A percentile compares a stretch with the other conserved stretches of the same genome.
These are phyloP conservation scores for Siniperca scherzeri DNA, from an alignment of 2,797 vertebrate species.

Conservation along the genomic window DNA sequence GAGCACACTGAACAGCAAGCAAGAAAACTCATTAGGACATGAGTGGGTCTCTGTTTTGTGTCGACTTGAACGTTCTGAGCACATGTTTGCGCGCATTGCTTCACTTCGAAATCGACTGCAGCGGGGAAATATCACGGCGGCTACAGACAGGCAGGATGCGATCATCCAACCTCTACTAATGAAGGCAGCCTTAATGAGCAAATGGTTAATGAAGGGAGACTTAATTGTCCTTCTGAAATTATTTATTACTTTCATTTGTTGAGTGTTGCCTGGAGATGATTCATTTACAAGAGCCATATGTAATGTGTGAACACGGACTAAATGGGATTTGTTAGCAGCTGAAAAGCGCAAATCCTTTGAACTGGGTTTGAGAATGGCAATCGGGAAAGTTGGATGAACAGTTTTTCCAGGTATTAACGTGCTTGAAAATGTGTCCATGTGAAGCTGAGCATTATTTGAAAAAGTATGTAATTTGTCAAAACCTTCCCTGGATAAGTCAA, in stretches of 20 bases:
- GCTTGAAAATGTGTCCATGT: background rate
- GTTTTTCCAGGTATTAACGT: conserved; percentile 10
- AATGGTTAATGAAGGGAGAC: conserved; percentile 74
- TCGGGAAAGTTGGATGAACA: conserved; percentile 7
- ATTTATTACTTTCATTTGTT: conserved; percentile 71
- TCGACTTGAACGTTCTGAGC: conserved; percentile 5
- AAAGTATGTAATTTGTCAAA: conserved; percentile 7
- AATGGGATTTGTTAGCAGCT: conserved; percentile 60
- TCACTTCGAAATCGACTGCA: conserved; percentile 37
- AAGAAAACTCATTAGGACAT: conserved; percentile 71
- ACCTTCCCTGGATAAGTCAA: background rate
- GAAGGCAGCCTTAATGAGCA: conserved; percentile 76
- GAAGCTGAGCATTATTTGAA: background rate
- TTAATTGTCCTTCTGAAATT: conserved; percentile 77
- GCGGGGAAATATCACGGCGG: conserved; percentile 24
- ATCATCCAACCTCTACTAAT: conserved; percentile 71
- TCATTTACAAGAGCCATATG: conserved; percentile 48
- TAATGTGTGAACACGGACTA: conserved; percentile 30
- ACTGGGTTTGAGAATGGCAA: conserved; percentile 10
- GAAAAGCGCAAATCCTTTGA: conserved; percentile 39
- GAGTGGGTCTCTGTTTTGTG: conserved; percentile 57
- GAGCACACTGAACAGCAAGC: conserved; percentile 62
- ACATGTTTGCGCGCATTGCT: background rate
- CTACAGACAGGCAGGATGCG: conserved; percentile 46
- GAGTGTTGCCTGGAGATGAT: conserved; percentile 71